phyloP scores from a whole-genome alignment of 2,113 vertebrate genomes.

The Natator depressus region DNA sequence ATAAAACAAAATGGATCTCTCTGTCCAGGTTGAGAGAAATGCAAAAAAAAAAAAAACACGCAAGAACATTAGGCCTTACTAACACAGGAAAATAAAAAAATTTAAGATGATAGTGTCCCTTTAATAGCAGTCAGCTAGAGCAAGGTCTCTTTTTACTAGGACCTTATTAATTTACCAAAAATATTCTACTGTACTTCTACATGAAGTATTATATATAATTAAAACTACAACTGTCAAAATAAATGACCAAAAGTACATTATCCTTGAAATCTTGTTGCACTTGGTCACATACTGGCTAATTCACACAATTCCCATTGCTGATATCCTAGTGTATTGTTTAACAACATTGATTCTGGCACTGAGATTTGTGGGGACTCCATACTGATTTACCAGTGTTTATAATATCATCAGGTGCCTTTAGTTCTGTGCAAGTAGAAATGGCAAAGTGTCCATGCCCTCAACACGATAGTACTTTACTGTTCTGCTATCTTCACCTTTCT shows the following conservation, averaged over 20 bases:
- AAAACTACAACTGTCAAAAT: neutral
- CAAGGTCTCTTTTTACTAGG: neutral
- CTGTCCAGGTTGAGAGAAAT: neutral
- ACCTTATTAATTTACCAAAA: neutral
- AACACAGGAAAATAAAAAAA: neutral
- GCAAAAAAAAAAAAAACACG: neutral
- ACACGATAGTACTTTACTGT: neutral
- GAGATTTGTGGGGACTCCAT: neutral
- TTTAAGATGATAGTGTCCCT: neutral
- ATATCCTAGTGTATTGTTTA: neutral
- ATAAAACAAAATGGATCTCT: neutral
- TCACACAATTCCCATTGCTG: neutral
- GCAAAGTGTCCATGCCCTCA: rapidly evolving
- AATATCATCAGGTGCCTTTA: neutral
- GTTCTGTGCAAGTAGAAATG: rapidly evolving
- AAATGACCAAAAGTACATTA: neutral
- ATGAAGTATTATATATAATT: neutral
- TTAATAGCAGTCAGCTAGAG: neutral
- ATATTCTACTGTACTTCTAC: neutral
- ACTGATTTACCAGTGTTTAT: neutral
- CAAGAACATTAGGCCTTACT: neutral
- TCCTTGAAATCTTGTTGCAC: neutral
- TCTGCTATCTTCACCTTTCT: neutral
- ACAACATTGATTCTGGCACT: neutral
- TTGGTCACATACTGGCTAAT: neutral